Evolutionary conservation across 2,888 invertebrate species (phyloP), one percentile per base, ranked within the genome.

Genomic region (Nasonovia ribisnigri): DNA sequence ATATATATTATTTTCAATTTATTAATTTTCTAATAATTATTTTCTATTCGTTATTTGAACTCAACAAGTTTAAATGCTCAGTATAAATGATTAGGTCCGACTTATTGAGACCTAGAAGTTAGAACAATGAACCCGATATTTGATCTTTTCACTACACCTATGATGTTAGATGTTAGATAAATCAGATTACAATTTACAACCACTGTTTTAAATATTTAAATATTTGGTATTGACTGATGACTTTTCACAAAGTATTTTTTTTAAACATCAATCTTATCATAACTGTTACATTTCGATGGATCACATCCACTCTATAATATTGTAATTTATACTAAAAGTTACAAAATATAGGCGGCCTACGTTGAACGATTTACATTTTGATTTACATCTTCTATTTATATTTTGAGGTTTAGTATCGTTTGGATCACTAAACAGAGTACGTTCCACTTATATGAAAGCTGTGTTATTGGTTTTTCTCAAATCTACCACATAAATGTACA

Each of bases 61-160:
- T 89, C 6, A 29, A 57, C 42, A 89, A 57, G 26, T 57, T 42
- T 6, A 42, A 57, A 54, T 29, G 2, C 29, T 57, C 29, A 89
- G 11, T 57, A 43, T 57, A 87, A 87, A 88, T 43, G 26, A 88
- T 20, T 51, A 88, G 26, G 24, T 51, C 0, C 20, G 42, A 24
- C 42, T 89, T 57, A 6, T 88, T 43, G 13, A 60, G 88, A 43
- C 36, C 6, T 57, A 57, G n/a, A n/a, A n/a, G n/a, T n/a, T n/a
- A n/a, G 57, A 89, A 43, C 57, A 88, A 88, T 88, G 36, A 88
- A 88, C 57, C 13, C 43, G 26, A 36, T 77, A 36, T 77, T 36
- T 77, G 36, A 77, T 36, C 36, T 77, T 77, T 77, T 77, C 36
- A 36, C 36, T 36, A 67, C 6, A 46, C 16, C 16, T 51, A 54